Evolutionary conservation across 1,140 invertebrate genomes (phyloP).

Genomic region (Anagrus nilaparvatae): DNA sequence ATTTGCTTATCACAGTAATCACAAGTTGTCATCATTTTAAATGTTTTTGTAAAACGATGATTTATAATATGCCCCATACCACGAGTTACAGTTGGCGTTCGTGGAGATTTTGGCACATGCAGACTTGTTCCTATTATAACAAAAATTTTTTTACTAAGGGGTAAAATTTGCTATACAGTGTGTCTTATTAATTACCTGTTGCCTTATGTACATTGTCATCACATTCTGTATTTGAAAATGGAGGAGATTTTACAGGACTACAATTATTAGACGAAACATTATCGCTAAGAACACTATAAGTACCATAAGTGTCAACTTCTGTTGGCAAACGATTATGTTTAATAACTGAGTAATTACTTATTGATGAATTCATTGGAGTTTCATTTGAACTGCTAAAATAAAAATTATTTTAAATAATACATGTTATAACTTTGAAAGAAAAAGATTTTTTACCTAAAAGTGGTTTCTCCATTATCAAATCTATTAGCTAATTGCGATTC

Average conservation of each 20-base stretch:
- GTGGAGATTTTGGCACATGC: conserved; percentile 64
- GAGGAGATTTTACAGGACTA: conserved; percentile 60
- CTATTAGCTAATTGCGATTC: conserved; percentile 75
- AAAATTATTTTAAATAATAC: conserved; percentile 9
- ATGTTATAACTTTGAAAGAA: not conserved
- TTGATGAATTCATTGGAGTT: too few species aligned
- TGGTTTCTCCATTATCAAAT: conserved; percentile 42
- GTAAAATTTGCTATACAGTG: conserved; percentile 1
- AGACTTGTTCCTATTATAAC: conserved; percentile 35
- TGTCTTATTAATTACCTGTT: conserved; percentile 23
- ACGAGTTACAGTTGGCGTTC: conserved; percentile 57
- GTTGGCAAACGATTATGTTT: conserved; percentile 57
- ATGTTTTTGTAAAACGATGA: conserved; percentile 80
- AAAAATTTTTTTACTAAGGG: conserved; percentile 8
- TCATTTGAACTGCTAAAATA: conserved; percentile 26
- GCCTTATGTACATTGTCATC: conserved; percentile 48
- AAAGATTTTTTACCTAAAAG: conserved; percentile 23
- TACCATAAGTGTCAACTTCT: conserved; percentile 52
- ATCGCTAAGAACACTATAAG: conserved; percentile 32
- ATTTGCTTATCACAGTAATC: conserved; percentile 87
- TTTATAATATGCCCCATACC: conserved; percentile 85
- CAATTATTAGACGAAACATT: conserved; percentile 43
- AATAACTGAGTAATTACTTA: conserved; percentile 20
- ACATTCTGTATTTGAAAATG: conserved; percentile 45
- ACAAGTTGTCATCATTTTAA: conserved; percentile 83